Evolutionary conservation across 2,113 vertebrate species (phyloP), one percentile per base, ranked within the genome.

Genomic region (Trogon melanurus): DNA sequence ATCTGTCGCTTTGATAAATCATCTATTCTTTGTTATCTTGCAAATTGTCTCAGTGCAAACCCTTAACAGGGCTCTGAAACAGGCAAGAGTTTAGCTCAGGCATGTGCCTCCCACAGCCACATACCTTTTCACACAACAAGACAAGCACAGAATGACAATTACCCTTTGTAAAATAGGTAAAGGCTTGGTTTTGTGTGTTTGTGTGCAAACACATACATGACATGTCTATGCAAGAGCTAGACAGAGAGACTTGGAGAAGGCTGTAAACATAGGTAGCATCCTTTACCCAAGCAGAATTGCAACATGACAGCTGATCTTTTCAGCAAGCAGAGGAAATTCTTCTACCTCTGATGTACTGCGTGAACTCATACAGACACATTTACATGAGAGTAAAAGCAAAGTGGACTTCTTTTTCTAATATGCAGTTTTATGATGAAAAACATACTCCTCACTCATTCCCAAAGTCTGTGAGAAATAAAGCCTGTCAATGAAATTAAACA

Each of bases 401-500:
- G 75, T 38, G 62, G 56, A 65, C 16, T 41, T 47, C 60, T 30
- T 73, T 76, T 57, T 13, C 29, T 87, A 75, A 80, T 17, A 51
- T 19, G 13, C 8, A 73, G 16, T 30, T 94, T 70, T 78, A 70
- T 62, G 8, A 69, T 36, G 26, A 96, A 86, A 78, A 60, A 64
- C 12, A 61, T 86, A 58, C 14, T 45, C n/a, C 30, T 56, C 53
- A 26, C n/a, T 67, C 34, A 9, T 89, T 91, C n/a, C 41, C 36
- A 17, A 80, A 81, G 21, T 61, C 66, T 65, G 51, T 2, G 27
- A 92, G 53, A 92, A 92, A 81, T 56, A 82, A 81, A 87, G 30
- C 18, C 30, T 69, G 44, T 30, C 73, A 87, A 69, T 75, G 21
- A 95, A 84, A 87, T 53, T 62, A 79, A 95, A 82, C 29, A 74